phyloP scores from a whole-genome alignment of 2,888 invertebrate genomes.

The Holacanthella duospinosa region DNA sequence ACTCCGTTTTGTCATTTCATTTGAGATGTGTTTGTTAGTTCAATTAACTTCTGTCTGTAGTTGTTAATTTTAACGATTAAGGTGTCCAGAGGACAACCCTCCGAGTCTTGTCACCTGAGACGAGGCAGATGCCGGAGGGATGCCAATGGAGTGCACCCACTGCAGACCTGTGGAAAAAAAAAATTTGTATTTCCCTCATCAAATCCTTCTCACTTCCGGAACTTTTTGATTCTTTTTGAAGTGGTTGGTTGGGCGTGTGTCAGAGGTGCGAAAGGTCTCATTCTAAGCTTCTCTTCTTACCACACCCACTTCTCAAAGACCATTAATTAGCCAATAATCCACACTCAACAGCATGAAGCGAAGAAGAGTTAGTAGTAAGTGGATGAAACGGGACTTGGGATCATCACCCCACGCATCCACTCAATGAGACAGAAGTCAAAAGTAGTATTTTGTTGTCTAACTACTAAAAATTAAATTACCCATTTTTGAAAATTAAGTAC shows the following conservation, averaged over 20 bases:
- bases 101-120: conserved; percentile 73
- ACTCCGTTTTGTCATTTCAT: too few species aligned
- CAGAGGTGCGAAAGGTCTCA: background rate
- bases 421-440: background rate
- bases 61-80: conserved; percentile 13
- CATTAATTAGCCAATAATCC: background rate
- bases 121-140: conserved; percentile 65
- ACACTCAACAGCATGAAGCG: background rate
- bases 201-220: too few species aligned
- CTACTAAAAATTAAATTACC: too few species aligned
- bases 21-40: too few species aligned
- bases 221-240: background rate
- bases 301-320: background rate
- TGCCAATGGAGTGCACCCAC: conserved; percentile 84
- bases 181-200: too few species aligned
- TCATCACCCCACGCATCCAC: background rate
- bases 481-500: conserved; percentile 17
- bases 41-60: too few species aligned
- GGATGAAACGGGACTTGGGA: background rate
- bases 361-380: too few species aligned
- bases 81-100: conserved; percentile 63
- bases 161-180: conserved; percentile 55
- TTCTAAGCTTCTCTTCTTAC: background rate
- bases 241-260: background rate
- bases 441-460: too few species aligned